These are phyloP conservation scores for Celastrina argiolus DNA, from an alignment of 2,888 invertebrate genomes.

Conservation along the genomic window DNA sequence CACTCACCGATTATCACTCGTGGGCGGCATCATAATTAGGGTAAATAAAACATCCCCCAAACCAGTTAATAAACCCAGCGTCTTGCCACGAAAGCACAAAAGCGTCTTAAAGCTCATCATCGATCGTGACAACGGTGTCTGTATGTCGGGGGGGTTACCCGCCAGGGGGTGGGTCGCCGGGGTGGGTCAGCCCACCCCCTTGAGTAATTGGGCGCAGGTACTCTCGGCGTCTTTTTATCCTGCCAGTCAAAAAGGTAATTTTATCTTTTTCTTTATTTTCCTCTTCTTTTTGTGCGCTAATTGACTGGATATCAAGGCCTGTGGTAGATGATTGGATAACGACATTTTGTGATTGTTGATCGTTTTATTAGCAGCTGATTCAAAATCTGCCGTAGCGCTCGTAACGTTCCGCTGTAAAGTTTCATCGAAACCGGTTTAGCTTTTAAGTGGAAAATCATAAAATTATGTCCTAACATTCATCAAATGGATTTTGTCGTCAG, in stretches of 20 bases:
- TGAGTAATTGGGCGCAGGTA: constrained; percentile 65
- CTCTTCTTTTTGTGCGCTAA: not conserved
- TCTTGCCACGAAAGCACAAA: constrained; percentile 15
- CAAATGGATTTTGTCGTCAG: too few relatives aligned
- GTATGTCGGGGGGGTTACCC: constrained; percentile 37
- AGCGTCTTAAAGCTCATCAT: constrained; percentile 41
- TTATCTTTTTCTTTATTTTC: constrained; percentile 31
- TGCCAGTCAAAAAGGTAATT: constrained; percentile 15
- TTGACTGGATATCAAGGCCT: not conserved
- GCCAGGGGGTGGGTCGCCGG: constrained; percentile 30
- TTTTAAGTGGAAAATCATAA: too few relatives aligned
- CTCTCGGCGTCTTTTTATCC: constrained; percentile 21
- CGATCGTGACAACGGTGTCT: constrained; percentile 58
- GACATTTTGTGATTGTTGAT: too few relatives aligned
- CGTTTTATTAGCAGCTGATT: too few relatives aligned
- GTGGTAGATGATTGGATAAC: not conserved
- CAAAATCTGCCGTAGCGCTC: too few relatives aligned
- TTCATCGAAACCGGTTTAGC: not conserved
- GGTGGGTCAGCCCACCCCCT: constrained; percentile 34
- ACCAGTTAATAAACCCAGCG: constrained; percentile 1
- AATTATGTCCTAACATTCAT: too few relatives aligned
- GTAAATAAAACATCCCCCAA: not conserved
- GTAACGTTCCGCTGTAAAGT: not conserved
- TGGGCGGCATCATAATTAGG: not conserved
- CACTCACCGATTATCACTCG: too few relatives aligned